Base-by-base conservation (phyloP, 2,797 vertebrate genomes). In the Lithobates pipiens region DNA sequence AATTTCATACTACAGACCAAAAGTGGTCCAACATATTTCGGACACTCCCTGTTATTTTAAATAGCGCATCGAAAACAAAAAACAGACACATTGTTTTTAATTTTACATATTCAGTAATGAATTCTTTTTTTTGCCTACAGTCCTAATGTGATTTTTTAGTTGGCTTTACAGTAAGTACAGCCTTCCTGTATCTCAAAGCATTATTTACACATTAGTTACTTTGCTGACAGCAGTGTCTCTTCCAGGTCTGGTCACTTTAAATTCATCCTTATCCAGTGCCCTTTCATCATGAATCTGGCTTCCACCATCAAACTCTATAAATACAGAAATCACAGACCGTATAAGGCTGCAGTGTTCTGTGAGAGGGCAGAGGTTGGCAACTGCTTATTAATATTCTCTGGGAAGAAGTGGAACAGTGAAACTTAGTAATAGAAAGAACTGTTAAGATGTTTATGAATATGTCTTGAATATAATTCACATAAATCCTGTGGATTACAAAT, bases 311-410 rank as follows among this genome's bases (percentile, higher is more conserved):
- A 57, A 83, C 77, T 34, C 69, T 83, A 86, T 78, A 86, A 83
- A 86, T 74, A 61, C 70, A 73, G 68, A 82, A 69, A 78, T 68
- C 29, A 54, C 54, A 83, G 85, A n/a, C 85, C 80, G n/a, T 86
- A 86, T 83, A 86, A 83, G 85, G 85, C 57, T 29, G 29, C 69
- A 78, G 80, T 72, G 80, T 73, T 86, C 75, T 57, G 46, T 6
- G 63, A 83, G 72, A 86, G 80, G 85, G 80, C 85, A 86, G 76
- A 86, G 85, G 80, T 83, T 86, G 80, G 69, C 61, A 68, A 68
- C 39, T 86, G 39, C 67, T 86, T 86, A 86, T 54, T 86, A 86
- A 83, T 68, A 86, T 68, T 39, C 76, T 78, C 80, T 83, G 85
- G 80, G 85, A 86, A 86, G 68, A 77, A 83, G 57, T 4, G 13